Percentiles rank a stretch among this genome's conserved stretches.
These are phyloP conservation scores for Brenthis ino DNA, from an alignment of 2,888 invertebrate species.

Conservation along the genomic window DNA sequence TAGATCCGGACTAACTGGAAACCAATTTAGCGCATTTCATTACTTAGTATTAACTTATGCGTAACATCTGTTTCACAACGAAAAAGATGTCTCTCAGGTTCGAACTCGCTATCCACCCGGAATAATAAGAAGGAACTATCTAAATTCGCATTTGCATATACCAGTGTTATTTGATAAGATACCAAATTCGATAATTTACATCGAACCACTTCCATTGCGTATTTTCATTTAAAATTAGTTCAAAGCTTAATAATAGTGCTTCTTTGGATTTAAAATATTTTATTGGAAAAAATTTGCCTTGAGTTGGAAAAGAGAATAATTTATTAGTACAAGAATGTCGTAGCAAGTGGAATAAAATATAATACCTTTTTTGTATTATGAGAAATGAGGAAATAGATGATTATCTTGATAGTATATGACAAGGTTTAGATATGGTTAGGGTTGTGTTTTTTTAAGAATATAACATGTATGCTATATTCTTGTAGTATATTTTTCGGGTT, in stretches of 20 bases:
- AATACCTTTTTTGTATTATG: no score
- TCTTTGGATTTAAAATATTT: not conserved
- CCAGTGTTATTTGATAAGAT: not conserved
- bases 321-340: no score
- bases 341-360: no score
- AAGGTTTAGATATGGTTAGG: no score
- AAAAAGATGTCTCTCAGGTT: constrained; percentile 30
- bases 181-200: not conserved
- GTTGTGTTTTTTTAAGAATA: no score
- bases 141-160: constrained; percentile 38
- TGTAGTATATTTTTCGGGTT: no score
- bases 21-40: constrained; percentile 1
- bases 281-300: not conserved
- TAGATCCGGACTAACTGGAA: no score
- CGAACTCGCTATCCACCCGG: constrained; percentile 34
- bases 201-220: constrained; percentile 6
- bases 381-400: no score
- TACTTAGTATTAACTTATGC: constrained; percentile 31
- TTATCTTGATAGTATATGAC: no score
- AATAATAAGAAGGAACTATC: constrained; percentile 41
- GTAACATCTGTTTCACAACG: constrained; percentile 33
- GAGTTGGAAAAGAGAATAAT: not conserved
- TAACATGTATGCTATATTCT: no score
- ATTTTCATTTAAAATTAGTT: not conserved
- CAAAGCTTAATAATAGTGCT: no score